Evolutionary conservation across 2,113 vertebrate species (phyloP).

Genomic region (Dromaius novaehollandiae): DNA sequence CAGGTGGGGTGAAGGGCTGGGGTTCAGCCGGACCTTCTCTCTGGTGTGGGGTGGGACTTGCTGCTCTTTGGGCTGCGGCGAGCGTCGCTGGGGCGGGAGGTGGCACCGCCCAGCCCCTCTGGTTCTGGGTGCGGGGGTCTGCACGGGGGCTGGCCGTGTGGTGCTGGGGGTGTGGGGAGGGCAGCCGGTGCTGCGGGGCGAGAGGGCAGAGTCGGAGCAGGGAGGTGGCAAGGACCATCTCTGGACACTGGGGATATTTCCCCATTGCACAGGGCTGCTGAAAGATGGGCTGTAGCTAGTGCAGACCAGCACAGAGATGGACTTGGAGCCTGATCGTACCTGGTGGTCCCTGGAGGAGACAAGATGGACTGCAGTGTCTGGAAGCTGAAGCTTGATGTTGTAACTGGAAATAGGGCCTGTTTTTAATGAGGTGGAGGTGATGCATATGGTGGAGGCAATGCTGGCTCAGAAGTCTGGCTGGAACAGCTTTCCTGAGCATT

Average conservation of each 20-base stretch:
- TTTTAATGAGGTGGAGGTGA: background rate
- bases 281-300: no score
- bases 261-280: no score
- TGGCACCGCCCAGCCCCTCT: background rate
- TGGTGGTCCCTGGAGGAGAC: no score
- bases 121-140: fast-evolving
- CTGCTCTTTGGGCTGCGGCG: background rate
- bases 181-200: no score
- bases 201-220: no score
- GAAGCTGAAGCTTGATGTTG: background rate
- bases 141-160: background rate
- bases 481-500: background rate
- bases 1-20: background rate
- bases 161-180: no score
- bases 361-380: no score
- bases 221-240: no score
- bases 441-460: background rate
- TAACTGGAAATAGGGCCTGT: background rate
- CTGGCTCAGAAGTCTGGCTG: background rate
- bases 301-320: no score
- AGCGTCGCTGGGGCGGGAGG: no score
- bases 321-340: no score
- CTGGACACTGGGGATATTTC: no score
- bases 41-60: background rate
- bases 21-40: background rate